phyloP scores from a whole-genome alignment of 37 sponge, comb jelly and placozoan genomes.

The Halisarca cf. caerulea region DNA sequence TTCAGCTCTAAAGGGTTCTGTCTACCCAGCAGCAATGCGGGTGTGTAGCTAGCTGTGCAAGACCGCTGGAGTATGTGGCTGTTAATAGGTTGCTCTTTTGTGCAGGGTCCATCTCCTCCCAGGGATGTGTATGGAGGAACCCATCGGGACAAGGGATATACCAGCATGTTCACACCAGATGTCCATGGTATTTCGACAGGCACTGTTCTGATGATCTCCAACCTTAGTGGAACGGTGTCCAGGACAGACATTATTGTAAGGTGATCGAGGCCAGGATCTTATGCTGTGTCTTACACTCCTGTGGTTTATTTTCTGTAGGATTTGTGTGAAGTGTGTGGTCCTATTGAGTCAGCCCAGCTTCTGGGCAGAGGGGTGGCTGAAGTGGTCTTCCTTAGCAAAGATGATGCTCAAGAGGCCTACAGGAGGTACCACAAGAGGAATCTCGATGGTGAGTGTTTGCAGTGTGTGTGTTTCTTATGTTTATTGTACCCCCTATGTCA shows the following conservation, averaged over 20 bases:
- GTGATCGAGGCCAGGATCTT: background rate
- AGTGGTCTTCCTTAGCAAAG: conserved; percentile 76
- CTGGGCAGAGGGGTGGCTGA: conserved; percentile 76
- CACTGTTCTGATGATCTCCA: conserved; percentile 73
- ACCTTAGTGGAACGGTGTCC: conserved; percentile 82
- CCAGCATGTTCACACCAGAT: background rate
- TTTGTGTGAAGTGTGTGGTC: conserved; percentile 75
- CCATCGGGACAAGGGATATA: background rate
- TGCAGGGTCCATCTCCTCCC: too few relatives aligned
- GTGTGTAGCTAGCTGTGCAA: too few relatives aligned
- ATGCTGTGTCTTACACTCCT: background rate
- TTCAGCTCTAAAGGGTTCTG: conserved; percentile 1
- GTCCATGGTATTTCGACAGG: conserved; percentile 57
- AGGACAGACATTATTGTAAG: conserved; percentile 78
- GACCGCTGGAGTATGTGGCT: too few relatives aligned
- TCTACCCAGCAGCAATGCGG: background rate
- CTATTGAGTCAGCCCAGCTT: conserved; percentile 60
- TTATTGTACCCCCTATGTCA: background rate
- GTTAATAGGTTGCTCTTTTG: too few relatives aligned
- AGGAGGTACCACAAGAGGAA: conserved; percentile 84
- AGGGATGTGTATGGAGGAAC: too few relatives aligned
- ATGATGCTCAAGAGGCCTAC: conserved; percentile 85
- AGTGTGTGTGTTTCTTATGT: too few relatives aligned
- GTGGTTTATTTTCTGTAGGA: conserved; percentile 35
- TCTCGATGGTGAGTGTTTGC: conserved; percentile 60